Conservation (phyloP, 2,797 vertebrate species). For the Neopelma chrysocephalum region DNA sequence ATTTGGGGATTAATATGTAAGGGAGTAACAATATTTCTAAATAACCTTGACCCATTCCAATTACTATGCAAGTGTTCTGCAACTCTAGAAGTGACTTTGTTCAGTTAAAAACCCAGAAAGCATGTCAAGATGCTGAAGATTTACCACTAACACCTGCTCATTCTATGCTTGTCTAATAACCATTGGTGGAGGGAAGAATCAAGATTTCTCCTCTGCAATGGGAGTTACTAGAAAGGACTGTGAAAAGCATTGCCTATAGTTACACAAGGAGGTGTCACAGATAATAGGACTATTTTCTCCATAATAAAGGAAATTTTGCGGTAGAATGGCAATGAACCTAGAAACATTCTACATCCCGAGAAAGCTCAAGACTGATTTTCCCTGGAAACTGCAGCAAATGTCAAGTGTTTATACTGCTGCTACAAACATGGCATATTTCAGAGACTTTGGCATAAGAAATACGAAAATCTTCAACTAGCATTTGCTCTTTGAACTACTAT, state of each 20-base stretch:
- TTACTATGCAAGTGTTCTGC: not conserved
- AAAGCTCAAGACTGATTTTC: not conserved
- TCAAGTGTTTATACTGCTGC: not conserved
- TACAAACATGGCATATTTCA: not conserved
- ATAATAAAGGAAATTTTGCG: not conserved
- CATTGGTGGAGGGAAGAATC: not conserved
- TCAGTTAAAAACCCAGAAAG: not conserved
- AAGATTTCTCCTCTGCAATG: not conserved
- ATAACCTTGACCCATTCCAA: not conserved
- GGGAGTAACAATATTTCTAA: not conserved
- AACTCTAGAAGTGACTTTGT: not conserved
- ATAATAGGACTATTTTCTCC: not conserved
- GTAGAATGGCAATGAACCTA: not conserved
- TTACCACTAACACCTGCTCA: not conserved
- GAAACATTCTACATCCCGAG: not conserved
- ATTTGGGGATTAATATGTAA: not conserved
- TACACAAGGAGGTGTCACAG: not conserved
- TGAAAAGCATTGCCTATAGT: not conserved
- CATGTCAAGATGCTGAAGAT: not conserved
- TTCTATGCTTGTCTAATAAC: not conserved
- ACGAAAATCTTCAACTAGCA: not conserved
- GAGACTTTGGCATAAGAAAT: not conserved
- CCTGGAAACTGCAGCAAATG: not conserved
- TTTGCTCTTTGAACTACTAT: not conserved
- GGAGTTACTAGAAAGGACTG: not conserved